Percentiles rank a stretch among this genome's conserved stretches.
These are phyloP conservation scores for Gymnorhina tibicen DNA, from an alignment of 2,113 vertebrate genomes.

Conservation along the genomic window DNA sequence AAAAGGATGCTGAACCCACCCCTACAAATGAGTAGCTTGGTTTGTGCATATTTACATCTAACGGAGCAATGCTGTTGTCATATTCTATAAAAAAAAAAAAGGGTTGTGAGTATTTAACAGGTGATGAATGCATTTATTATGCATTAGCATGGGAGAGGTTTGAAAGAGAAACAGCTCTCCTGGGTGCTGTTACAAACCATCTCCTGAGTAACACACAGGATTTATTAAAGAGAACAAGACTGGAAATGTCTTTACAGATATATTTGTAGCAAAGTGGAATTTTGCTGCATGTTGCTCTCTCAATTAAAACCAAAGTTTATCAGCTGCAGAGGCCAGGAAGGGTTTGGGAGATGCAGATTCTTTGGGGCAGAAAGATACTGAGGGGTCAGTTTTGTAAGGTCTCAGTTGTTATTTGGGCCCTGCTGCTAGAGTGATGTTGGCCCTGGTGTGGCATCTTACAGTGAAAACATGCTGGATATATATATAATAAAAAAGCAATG, in stretches of 20 bases:
- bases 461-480: not conserved
- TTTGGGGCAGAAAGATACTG: not conserved
- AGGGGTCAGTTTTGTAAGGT: not conserved
- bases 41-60: not conserved
- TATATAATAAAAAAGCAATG: not conserved
- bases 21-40: not conserved
- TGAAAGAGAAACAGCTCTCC: not conserved
- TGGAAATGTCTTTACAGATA: not conserved
- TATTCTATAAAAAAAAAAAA: not conserved
- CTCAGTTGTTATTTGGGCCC: not conserved
- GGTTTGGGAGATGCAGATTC: not conserved
- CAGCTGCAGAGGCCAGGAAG: not conserved
- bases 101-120: not conserved
- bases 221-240: not conserved
- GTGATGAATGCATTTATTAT: not conserved
- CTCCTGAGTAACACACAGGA: slow-evolving; percentile 24
- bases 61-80: not conserved
- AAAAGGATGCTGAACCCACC: not conserved
- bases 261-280: not conserved
- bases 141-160: slow-evolving; percentile 1
- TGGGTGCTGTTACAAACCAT: not conserved
- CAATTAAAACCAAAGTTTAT: not conserved
- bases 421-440: not conserved
- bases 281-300: not conserved
- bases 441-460: not conserved